Base-by-base conservation (phyloP, 2,797 vertebrate species). In the Chlorospingus flavigularis region DNA sequence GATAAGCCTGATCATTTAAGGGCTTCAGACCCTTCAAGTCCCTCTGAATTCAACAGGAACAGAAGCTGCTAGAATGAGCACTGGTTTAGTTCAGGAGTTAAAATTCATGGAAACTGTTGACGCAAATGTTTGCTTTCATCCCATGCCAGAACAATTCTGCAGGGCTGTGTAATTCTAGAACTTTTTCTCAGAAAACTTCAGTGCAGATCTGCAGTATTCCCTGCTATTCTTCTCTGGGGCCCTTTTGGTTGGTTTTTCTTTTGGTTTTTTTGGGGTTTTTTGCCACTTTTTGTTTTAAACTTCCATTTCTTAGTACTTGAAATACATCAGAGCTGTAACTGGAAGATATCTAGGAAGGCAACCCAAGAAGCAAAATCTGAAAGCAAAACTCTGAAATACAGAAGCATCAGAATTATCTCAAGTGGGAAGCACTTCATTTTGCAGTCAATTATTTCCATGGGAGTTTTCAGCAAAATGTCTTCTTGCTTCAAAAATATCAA, bases 91-190 rank as follows among this genome's bases (percentile, higher is more conserved):
- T 80, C 78, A 82, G 72, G 61, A 92, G 62, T 75, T 86, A 73
- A 81, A 95, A 76, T 68, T 86, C 65, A 68, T 43, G 33, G 72
- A 40, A 86, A 71, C 61, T 74, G 78, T 51, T 91, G 93, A 96
- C 7, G 6, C 2, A 2, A 92, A 62, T 25, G 15, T 58, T 74
- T 88, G 50, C 88, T 94, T 90, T 95, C 73, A 77, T 94, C 62
- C 43, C 31, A 45, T 65, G 75, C 79, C 82, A 95, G 91, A 86
- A 68, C 37, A 91, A 42, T 84, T 91, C 40, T 62, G 47, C 54
- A 86, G 42, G 28, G 43, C n/a, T 75, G 48, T 58, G 70, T 47
- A 91, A 91, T 66, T 92, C 73, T 60, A 72, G 66, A 91, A 90
- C 25, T n/a, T 72, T 84, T 82, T 43, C 51, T 92, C 68, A 72